Base-by-base conservation (phyloP, 92 coral and sea anemone species). In the Metridium senile region DNA sequence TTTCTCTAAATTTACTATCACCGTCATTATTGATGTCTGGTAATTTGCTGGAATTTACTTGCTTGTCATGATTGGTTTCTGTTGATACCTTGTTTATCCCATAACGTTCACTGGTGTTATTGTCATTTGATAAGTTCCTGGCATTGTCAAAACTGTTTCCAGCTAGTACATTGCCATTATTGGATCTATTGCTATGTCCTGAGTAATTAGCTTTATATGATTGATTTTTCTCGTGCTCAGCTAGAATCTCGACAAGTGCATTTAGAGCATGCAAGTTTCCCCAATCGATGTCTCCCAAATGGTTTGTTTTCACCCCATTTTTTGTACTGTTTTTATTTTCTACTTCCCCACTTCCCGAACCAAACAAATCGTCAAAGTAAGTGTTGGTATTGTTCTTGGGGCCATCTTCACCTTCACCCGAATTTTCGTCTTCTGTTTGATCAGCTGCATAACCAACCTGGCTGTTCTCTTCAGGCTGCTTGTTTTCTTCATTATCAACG, bases 261-360 rank as follows among this genome's bases (percentile, higher is more conserved):
- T 77, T 77, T 8, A 77, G 74, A 26, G 82, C 82, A 66, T 77
- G 74, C 26, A 77, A 30, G 34, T 77, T 77, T 0, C 74, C 74
- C 66, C 66, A 66, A 66, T 77, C 82, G 47, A 66, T 19, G 39
- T 29, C 69, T 9, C 28, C 13, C 49, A 39, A 39, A 39, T 13
- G 6, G 8, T 39, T 20, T 0, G 26, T 21, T n/a, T 30, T 63
- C n/a, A n/a, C 1, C 23, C 13, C 45, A 3, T 4, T 16, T 3
- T 31, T 28, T 63, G 30, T 18, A 13, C 28, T 28, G 7, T 11
- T 11, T 63, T 63, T 39, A 31, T 28, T 59, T 10, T 59, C 66
- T 8, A 8, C 11, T 9, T 63, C 69, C 27, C 65, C 47, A 32
- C 46, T 72, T 72, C 77, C 74, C 1, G 74, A 45, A 45, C 74